Evolutionary conservation across 2,888 invertebrate genomes (phyloP).

Genomic region (Metopia argyrocephala): DNA sequence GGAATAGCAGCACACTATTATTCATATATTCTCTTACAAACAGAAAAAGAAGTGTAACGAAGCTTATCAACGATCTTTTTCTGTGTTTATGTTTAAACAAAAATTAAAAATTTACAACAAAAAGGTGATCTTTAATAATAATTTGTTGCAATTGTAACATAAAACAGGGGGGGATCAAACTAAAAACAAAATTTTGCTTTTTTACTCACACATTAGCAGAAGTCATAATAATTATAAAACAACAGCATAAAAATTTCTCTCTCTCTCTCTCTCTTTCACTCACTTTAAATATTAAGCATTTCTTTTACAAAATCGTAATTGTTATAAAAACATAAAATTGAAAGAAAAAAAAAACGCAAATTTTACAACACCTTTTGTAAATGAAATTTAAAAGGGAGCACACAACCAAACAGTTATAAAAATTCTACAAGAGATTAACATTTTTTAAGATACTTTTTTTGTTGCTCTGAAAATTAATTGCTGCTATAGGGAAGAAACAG

Average conservation of each 20-base stretch:
- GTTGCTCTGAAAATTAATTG: background rate
- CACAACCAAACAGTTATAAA: background rate
- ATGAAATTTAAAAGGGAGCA: background rate
- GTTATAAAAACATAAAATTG: conserved; percentile 60
- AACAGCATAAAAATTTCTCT: too few species aligned
- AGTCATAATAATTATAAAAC: too few species aligned
- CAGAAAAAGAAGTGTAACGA: conserved; percentile 13
- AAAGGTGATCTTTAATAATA: conserved; percentile 60
- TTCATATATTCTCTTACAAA: too few species aligned
- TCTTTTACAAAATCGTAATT: conserved; percentile 5
- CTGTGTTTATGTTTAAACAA: too few species aligned
- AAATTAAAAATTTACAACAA: background rate
- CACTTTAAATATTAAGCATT: too few species aligned
- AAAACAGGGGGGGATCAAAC: background rate
- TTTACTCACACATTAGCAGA: too few species aligned
- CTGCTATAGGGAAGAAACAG: background rate
- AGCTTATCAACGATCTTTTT: conserved; percentile 34
- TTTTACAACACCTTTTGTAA: conserved; percentile 55
- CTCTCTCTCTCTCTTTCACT: background rate
- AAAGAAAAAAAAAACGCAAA: conserved; percentile 7
- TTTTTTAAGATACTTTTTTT: background rate
- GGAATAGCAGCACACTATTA: background rate
- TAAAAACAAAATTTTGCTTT: too few species aligned
- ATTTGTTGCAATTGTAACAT: conserved; percentile 57
- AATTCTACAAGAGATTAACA: background rate